Percentiles rank a stretch among this genome's conserved stretches.
phyloP scores from a whole-genome alignment of 2,113 vertebrate species.

The Noturus placidus region DNA sequence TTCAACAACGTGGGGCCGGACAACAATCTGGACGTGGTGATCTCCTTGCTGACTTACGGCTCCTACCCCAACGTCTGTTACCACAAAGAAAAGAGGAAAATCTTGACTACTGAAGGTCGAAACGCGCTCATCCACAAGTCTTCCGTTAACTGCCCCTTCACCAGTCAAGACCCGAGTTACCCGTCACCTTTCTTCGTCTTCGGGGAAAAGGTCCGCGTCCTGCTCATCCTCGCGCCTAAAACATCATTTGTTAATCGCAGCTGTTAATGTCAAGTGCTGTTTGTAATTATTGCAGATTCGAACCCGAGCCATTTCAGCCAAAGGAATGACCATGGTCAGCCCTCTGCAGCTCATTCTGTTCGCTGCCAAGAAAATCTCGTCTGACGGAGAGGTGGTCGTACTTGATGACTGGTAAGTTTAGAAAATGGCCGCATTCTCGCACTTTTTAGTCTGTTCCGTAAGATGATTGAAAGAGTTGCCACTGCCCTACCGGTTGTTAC shows the following conservation, averaged over 20 bases:
- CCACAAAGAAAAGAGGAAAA: conserved; percentile 97
- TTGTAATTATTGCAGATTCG: conserved; percentile 78
- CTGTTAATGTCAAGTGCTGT: neutral
- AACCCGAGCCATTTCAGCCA: conserved; percentile 94
- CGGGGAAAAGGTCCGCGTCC: conserved; percentile 85
- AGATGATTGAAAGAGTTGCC: no score
- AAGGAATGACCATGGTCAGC: conserved; percentile 94
- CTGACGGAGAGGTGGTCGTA: conserved; percentile 79
- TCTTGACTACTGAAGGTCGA: conserved; percentile 93
- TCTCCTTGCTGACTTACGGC: conserved; percentile 90
- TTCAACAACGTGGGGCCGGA: conserved; percentile 90
- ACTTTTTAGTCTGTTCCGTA: neutral
- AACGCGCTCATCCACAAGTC: conserved; percentile 96
- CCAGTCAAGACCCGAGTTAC: conserved; percentile 88
- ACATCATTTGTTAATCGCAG: no score
- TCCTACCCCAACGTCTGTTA: conserved; percentile 94
- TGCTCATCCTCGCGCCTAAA: neutral
- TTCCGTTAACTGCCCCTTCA: conserved; percentile 95
- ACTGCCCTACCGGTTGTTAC: neutral
- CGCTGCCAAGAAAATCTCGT: conserved; percentile 87
- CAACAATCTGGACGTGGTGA: conserved; percentile 92
- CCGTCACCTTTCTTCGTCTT: conserved; percentile 95
- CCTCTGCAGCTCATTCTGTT: conserved; percentile 92
- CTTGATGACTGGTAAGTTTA: conserved; percentile 87
- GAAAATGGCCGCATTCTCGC: neutral